A percentile compares a stretch with the other conserved stretches of the same genome.
phyloP scores from a whole-genome alignment of 2,888 invertebrate species.

The Arrhopalites spinosus region DNA sequence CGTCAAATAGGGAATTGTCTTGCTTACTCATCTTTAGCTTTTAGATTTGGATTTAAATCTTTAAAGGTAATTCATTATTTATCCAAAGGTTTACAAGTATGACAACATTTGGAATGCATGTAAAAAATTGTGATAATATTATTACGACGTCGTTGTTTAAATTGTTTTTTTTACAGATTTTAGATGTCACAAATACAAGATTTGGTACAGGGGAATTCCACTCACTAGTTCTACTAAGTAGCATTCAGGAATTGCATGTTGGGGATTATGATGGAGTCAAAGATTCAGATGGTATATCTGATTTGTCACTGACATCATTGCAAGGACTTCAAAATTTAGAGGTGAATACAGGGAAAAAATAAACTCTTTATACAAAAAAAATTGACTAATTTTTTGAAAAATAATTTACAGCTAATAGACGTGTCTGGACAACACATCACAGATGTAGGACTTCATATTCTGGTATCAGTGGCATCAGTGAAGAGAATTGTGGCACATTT shows the following conservation, averaged over 20 bases:
- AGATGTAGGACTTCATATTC: constrained; percentile 43
- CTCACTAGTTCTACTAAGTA: constrained; percentile 43
- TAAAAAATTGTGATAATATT: not conserved
- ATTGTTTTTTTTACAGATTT: constrained; percentile 41
- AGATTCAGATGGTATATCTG: constrained; percentile 10
- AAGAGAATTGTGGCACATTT: constrained; percentile 48
- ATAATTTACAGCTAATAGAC: constrained; percentile 43
- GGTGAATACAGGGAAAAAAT: constrained; percentile 24
- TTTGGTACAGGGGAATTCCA: constrained; percentile 51
- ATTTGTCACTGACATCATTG: constrained; percentile 7
- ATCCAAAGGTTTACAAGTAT: not conserved
- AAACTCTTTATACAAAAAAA: not conserved
- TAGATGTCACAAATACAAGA: constrained; percentile 54
- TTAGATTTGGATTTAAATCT: constrained; percentile 52
- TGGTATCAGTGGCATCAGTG: constrained; percentile 41
- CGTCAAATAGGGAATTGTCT: constrained; percentile 53
- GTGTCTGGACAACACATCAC: constrained; percentile 49
- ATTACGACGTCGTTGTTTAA: not conserved
- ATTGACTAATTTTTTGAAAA: not conserved
- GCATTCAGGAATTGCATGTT: constrained; percentile 54
- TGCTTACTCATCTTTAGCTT: constrained; percentile 52
- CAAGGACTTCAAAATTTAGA: not conserved
- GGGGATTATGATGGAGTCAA: constrained; percentile 49
- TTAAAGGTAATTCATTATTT: constrained; percentile 43
- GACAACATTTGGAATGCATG: not conserved